Evolutionary conservation across 2,888 invertebrate species (phyloP).

Genomic region (Arge pagana): DNA sequence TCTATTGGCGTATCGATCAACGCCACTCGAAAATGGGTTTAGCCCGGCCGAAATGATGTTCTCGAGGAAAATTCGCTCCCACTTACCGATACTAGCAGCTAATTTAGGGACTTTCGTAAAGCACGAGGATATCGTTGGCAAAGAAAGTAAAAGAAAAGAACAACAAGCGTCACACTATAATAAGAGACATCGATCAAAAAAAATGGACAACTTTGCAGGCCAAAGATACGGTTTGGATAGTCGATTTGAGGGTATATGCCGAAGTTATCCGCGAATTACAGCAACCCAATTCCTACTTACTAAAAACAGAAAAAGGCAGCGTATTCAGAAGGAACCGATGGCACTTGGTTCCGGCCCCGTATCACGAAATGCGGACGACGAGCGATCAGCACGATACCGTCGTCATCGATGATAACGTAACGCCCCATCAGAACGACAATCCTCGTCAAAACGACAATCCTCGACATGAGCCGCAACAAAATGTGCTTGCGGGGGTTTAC

Average conservation of each 20-base stretch:
- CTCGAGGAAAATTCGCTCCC: conserved; percentile 25
- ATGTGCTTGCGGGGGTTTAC: too few relatives aligned
- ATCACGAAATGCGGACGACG: too few relatives aligned
- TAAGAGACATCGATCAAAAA: neutral
- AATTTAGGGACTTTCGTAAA: conserved; percentile 11
- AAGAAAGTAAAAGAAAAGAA: conserved; percentile 22
- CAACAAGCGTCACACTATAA: neutral
- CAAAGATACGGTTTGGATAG: neutral
- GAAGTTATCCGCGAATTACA: too few relatives aligned
- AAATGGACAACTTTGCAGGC: neutral
- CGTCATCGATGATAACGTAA: too few relatives aligned
- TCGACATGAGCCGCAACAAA: too few relatives aligned
- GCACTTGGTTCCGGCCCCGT: too few relatives aligned
- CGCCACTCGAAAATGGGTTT: conserved; percentile 22
- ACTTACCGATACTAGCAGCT: conserved; percentile 23
- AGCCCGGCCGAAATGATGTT: conserved; percentile 27
- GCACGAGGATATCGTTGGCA: conserved; percentile 9
- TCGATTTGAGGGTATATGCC: conserved; percentile 2
- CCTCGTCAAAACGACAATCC: too few relatives aligned
- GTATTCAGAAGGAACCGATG: too few relatives aligned
- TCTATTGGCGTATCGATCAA: conserved; percentile 21
- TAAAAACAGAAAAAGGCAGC: too few relatives aligned
- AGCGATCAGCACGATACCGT: too few relatives aligned
- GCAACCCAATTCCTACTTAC: too few relatives aligned
- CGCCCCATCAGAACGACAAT: too few relatives aligned